Percentiles rank a stretch among this genome's conserved stretches.
Conservation (phyloP, 2,888 invertebrate species). For the Drosophila emarginata region DNA sequence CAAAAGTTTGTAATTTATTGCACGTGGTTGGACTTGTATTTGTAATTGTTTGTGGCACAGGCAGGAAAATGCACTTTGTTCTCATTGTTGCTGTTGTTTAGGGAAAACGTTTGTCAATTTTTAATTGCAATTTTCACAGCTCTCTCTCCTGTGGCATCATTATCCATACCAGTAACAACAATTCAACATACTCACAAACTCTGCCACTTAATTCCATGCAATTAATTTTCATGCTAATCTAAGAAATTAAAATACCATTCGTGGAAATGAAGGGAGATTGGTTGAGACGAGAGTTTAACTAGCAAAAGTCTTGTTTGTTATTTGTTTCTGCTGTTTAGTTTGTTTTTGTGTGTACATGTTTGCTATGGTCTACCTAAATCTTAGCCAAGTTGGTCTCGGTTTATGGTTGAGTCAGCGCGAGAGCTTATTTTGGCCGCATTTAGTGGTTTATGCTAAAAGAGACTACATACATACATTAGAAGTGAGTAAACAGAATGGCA, state of each 20-base stretch:
- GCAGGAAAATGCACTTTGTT: slow-evolving; percentile 25
- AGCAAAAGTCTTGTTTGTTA: background rate
- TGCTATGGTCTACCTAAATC: slow-evolving; percentile 24
- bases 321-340: background rate
- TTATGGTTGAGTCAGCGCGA: slow-evolving; percentile 11
- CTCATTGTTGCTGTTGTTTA: slow-evolving; percentile 10
- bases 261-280: background rate
- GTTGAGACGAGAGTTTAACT: background rate
- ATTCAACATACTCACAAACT: slow-evolving; percentile 5
- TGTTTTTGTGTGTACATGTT: background rate
- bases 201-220: slow-evolving; percentile 76
- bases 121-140: slow-evolving; percentile 51
- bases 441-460: slow-evolving; percentile 38
- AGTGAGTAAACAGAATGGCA: background rate
- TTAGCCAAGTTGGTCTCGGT: slow-evolving; percentile 15
- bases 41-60: slow-evolving; percentile 51
- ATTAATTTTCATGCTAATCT: slow-evolving; percentile 80
- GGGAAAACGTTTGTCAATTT: slow-evolving; percentile 50
- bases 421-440: slow-evolving; percentile 37
- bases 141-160: background rate
- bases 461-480: background rate
- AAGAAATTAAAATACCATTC: slow-evolving; percentile 75
- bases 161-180: background rate
- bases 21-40: slow-evolving; percentile 29
- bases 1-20: slow-evolving; percentile 69